Base-by-base conservation (phyloP, 2,797 vertebrate species). In the Astyanax mexicanus region DNA sequence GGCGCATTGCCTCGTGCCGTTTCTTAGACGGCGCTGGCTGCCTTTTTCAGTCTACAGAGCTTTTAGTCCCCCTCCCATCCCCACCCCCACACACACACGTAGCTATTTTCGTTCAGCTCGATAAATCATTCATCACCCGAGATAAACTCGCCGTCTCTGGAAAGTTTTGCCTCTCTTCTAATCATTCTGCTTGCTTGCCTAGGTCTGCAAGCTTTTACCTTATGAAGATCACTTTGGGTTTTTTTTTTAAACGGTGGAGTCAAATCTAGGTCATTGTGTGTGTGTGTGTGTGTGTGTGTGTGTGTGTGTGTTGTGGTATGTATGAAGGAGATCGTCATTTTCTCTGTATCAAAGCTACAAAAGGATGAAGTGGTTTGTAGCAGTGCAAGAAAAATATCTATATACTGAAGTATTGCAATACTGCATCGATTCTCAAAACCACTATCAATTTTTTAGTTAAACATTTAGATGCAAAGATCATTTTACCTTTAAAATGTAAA, bases 81-180 rank as follows among this genome's bases (percentile, higher is more conserved):
- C 12, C 5, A 61, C 49, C 64, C 19, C 54, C 13, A n/a, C n/a
- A n/a, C 25, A 38, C 71, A 71, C 37, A 71, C 68, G 6, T n/a
- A 68, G 45, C 75, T 81, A 80, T 81, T 84, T 84, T 74, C 61
- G 58, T 75, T 60, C 25, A 35, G 52, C 27, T 55, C 35, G 6
- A 69, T 80, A 75, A 80, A 81, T 80, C 52, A 69, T 75, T 80
- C 60, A 80, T 75, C 40, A 72, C 54, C 55, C 35, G 47, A 69
- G 71, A 75, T 57, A 72, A 74, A 74, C 32, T 51, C 21, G 42
- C 49, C 13, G 40, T 37, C 64, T 78, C 35, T 74, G 51, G 66
- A 80, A 79, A 44, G 32, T 42, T 72, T 73, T 51, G 35, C 44
- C 37, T 75, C 25, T 23, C 51, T 74, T 55, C 66, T 67, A 67